Base-by-base conservation (phyloP, 1,140 invertebrate species). In the Patella vulgata region DNA sequence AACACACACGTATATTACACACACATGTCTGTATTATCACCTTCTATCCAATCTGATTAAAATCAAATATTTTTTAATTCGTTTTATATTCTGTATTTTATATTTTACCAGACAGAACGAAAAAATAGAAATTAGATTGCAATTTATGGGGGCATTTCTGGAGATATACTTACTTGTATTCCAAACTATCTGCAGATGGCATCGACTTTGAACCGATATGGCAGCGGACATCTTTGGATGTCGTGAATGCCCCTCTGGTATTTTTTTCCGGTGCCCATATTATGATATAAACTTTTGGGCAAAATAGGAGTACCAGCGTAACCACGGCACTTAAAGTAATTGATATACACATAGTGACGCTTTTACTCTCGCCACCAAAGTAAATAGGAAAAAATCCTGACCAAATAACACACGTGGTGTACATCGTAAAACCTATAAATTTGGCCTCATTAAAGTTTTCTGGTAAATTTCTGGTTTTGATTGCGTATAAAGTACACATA, bases 381-480 rank as follows among this genome's bases (percentile, higher is more conserved):
- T 93, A 93, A 62, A 94, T 92, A 1, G 92, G 91, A 9, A 94
- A 87, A 81, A 95, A 95, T n/a, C 93, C 93, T 25, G 92, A 84
- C 93, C 93, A 95, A 62, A 94, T 92, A 17, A 95, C 91, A 66
- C 92, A 91, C 0, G 93, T 95, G 0, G 92, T 92, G 78, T 94
- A 95, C 91, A 93, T 94, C 11, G 90, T 90, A 73, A 91, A 91
- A 39, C 90, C 81, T 50, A 84, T 84, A 59, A 83, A 84, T 66
- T 83, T 84, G 23, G 82, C 82, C 64, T 83, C 82, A 82, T 94
- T 95, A 78, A 94, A 94, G 79, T 94, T 95, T 82, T 93, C 93
- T 0, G 93, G 93, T 42, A 95, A 88, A 75, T 93, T 94, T 17
- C 93, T 82, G 0, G 93, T 94, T 82, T 94, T 94, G 11, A 95